A percentile compares a stretch with the other conserved stretches of the same genome.
Evolutionary conservation across 1,140 invertebrate genomes (phyloP).

Genomic region (Orchestia grillus): DNA sequence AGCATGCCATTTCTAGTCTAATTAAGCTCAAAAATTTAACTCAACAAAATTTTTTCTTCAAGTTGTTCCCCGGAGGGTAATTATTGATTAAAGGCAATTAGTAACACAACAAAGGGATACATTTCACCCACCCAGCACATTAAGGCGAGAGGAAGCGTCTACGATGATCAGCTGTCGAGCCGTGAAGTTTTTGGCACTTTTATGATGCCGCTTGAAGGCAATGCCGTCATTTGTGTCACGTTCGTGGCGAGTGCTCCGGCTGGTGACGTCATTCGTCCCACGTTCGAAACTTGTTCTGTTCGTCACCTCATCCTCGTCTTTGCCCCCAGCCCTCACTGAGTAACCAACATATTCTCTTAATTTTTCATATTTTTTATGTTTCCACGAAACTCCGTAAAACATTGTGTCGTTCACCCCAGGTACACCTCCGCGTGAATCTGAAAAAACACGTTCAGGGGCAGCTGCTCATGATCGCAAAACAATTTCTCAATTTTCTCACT

Average conservation of each 20-base stretch:
- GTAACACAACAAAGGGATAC: background rate
- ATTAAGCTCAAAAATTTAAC: no score
- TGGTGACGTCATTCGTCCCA: background rate
- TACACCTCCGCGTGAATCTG: background rate
- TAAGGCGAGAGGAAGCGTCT: background rate
- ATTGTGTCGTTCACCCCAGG: background rate
- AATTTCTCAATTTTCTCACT: no score
- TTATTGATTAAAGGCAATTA: no score
- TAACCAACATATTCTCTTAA: background rate
- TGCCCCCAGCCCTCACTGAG: no score
- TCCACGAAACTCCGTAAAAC: background rate
- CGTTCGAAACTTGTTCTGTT: background rate
- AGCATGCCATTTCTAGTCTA: no score
- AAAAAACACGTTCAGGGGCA: background rate
- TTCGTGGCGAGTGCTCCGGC: background rate
- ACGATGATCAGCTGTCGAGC: background rate
- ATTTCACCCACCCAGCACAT: background rate
- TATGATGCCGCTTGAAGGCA: background rate
- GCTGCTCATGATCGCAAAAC: no score
- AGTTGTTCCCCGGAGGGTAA: no score
- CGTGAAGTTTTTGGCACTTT: background rate
- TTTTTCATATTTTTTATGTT: background rate
- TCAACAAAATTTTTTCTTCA: no score
- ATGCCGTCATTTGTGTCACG: background rate
- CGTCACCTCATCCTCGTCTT: background rate